Percentiles rank a stretch among this genome's conserved stretches.
Evolutionary conservation across 37 sponge, comb jelly and placozoan genomes (phyloP).

Genomic region (Hexactinellida sp.): DNA sequence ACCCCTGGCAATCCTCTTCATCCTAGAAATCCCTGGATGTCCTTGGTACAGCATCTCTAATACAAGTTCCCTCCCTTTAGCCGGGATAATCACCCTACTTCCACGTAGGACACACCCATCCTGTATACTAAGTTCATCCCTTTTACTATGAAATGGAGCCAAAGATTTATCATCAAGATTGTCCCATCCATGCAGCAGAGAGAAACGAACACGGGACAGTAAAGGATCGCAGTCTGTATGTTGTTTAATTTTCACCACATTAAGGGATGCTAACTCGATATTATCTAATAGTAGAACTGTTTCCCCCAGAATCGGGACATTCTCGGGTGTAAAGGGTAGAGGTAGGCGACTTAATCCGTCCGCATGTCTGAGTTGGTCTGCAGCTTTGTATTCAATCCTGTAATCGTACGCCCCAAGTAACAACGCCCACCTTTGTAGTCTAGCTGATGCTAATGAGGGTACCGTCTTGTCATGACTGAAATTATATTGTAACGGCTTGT

Average conservation of each 20-base stretch:
- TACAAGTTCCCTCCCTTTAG: background rate
- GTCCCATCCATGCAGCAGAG: background rate
- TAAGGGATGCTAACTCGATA: background rate
- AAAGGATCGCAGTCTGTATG: background rate
- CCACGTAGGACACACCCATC: conserved; percentile 33
- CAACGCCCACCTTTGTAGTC: conserved; percentile 23
- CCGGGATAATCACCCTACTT: conserved; percentile 27
- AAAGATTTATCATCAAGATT: background rate
- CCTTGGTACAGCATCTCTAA: conserved; percentile 7
- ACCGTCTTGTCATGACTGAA: background rate
- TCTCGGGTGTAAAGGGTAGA: background rate
- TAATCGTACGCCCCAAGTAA: conserved; percentile 20
- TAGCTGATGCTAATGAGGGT: conserved; percentile 20
- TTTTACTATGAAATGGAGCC: background rate
- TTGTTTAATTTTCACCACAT: background rate
- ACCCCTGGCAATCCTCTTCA: conserved; percentile 23
- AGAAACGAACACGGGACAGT: background rate
- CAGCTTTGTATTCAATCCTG: conserved; percentile 20
- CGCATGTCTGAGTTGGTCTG: background rate
- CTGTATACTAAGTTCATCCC: background rate
- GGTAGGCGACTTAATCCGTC: conserved; percentile 17
- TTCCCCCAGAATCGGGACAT: background rate
- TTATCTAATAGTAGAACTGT: background rate
- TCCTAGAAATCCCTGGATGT: conserved; percentile 25
- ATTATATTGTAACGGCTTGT: conserved; percentile 19